Evolutionary conservation across 2,113 vertebrate genomes (phyloP).

Genomic region (Copsychus sechellarum): DNA sequence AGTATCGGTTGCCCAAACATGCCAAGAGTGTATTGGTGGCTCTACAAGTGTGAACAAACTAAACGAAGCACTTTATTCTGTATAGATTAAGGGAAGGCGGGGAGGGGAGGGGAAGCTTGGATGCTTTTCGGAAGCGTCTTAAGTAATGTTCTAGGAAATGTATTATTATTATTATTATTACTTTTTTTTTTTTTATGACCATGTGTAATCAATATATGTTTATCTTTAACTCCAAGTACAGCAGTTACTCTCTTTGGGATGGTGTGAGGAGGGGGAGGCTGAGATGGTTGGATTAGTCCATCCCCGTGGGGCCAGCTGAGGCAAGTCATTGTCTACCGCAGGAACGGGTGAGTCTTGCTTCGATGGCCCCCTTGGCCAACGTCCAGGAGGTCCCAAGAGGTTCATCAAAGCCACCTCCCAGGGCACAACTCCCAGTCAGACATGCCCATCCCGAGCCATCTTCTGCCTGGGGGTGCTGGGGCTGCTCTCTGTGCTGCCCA

Average conservation of each 20-base stretch:
- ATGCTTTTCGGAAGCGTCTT: slow-evolving; percentile 47
- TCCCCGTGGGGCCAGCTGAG: background rate
- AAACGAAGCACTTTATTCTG: slow-evolving; percentile 84
- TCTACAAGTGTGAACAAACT: slow-evolving; percentile 75
- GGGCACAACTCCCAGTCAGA: background rate
- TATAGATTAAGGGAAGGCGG: slow-evolving; percentile 63
- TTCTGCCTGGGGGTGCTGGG: background rate
- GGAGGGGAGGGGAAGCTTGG: slow-evolving; percentile 44
- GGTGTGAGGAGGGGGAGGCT: slow-evolving; percentile 25
- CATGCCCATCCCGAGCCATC: background rate
- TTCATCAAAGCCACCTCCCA: background rate
- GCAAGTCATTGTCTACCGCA: background rate
- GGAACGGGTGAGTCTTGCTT: background rate
- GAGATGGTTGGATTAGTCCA: background rate
- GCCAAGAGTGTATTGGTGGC: slow-evolving; percentile 45
- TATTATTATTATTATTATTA: slow-evolving; percentile 29
- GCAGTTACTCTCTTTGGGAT: slow-evolving; percentile 61
- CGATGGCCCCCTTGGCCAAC: accelerated
- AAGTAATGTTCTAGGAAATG: slow-evolving; percentile 52
- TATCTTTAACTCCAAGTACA: slow-evolving; percentile 63
- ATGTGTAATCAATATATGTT: slow-evolving; percentile 67
- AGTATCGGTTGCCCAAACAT: slow-evolving; percentile 19
- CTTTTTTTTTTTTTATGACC: slow-evolving; percentile 36
- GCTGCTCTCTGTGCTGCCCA: background rate
- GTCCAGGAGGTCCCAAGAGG: background rate